A percentile compares a stretch with the other conserved stretches of the same genome.
phyloP scores from a whole-genome alignment of 1,140 invertebrate genomes.

The Cydia fagiglandana region DNA sequence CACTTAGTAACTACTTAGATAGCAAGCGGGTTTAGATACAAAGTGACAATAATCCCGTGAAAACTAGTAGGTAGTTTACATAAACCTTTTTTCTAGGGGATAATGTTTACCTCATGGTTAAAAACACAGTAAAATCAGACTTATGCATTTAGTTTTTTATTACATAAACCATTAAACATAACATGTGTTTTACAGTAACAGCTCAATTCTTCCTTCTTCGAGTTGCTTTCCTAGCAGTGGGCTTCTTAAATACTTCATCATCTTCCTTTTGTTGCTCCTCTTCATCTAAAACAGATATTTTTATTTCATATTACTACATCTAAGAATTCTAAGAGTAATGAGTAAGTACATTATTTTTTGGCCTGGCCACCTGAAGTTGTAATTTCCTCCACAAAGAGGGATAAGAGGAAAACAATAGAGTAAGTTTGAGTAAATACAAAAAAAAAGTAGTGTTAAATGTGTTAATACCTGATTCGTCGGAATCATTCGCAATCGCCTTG shows the following conservation, averaged over 20 bases:
- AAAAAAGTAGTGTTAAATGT: too few relatives aligned
- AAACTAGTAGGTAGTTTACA: too few relatives aligned
- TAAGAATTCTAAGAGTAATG: not conserved
- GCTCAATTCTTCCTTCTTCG: conserved; percentile 51
- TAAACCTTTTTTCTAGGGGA: too few relatives aligned
- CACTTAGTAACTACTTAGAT: too few relatives aligned
- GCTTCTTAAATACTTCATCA: conserved; percentile 70
- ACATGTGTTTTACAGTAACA: not conserved
- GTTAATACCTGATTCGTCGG: conserved; percentile 66
- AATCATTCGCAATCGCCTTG: conserved; percentile 42
- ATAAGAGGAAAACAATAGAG: not conserved
- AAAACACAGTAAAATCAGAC: not conserved
- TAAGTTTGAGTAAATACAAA: not conserved
- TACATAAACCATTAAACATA: conserved; percentile 25
- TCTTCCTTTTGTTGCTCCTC: conserved; percentile 63
- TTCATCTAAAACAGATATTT: conserved; percentile 54
- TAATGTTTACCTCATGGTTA: not conserved
- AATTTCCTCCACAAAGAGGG: too few relatives aligned
- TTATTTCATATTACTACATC: not conserved
- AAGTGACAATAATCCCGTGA: too few relatives aligned
- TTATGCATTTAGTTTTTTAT: not conserved
- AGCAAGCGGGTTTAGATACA: too few relatives aligned
- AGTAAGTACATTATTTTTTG: too few relatives aligned
- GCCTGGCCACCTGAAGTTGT: not conserved
- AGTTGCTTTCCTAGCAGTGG: conserved; percentile 57